Evolutionary conservation across 2,888 invertebrate species (phyloP).

Genomic region (Drosophila monieri): DNA sequence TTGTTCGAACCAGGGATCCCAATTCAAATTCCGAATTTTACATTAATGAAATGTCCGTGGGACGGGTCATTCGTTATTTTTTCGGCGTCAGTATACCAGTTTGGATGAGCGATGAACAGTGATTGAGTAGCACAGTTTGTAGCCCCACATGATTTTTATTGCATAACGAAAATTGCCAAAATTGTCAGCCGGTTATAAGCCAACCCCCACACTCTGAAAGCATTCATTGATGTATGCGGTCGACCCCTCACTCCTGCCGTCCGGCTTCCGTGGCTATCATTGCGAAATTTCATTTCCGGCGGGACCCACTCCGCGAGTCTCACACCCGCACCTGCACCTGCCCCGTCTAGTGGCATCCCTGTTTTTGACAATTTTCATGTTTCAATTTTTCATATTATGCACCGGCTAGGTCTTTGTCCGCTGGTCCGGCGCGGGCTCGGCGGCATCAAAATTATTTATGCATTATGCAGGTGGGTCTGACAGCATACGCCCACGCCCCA

Average conservation of each 20-base stretch:
- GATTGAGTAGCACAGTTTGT: constrained; percentile 36
- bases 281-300: constrained; percentile 75
- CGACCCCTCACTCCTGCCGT: neutral
- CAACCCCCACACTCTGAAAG: neutral
- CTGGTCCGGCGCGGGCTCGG: neutral
- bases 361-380: constrained; percentile 79
- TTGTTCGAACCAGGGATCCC: too few species aligned
- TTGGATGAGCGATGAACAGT: constrained; percentile 37
- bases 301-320: constrained; percentile 55
- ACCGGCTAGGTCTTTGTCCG: constrained; percentile 30
- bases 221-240: constrained; percentile 45
- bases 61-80: neutral
- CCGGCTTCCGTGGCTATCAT: constrained; percentile 46
- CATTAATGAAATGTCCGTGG: constrained; percentile 21
- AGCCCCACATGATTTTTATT: constrained; percentile 61
- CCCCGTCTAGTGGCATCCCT: constrained; percentile 40
- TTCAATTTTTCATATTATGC: constrained; percentile 75
- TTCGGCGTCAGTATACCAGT: constrained; percentile 45
- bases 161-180: constrained; percentile 74
- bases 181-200: constrained; percentile 53
- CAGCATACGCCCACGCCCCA: constrained; percentile 5
- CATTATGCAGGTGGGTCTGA: constrained; percentile 58
- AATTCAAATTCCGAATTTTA: constrained; percentile 17
- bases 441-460: constrained; percentile 70
- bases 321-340: neutral